Conservation (phyloP, 2,888 invertebrate genomes). For the Macrophya alboannulata region DNA sequence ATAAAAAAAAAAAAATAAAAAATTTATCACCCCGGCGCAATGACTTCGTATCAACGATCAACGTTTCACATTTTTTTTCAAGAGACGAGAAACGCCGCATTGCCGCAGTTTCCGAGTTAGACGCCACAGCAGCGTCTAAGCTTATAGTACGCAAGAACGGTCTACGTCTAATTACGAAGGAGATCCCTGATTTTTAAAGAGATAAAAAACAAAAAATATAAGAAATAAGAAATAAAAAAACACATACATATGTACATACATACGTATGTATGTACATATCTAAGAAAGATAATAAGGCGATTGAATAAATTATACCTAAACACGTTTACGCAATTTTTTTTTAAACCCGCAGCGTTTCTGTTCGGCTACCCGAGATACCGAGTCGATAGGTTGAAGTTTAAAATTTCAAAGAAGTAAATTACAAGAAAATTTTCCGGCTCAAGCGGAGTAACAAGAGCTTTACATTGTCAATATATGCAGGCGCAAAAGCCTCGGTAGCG, state of each 20-base stretch:
- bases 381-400: background rate
- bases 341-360: constrained; percentile 10
- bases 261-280: background rate
- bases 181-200: constrained; percentile 32
- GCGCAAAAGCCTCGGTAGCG: constrained; percentile 50
- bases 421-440: constrained; percentile 32
- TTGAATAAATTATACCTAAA: constrained; percentile 46
- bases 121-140: constrained; percentile 13
- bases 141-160: constrained; percentile 18
- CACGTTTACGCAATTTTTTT: constrained; percentile 46
- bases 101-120: background rate
- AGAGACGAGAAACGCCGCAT: background rate
- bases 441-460: constrained; percentile 41
- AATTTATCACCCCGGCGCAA: constrained; percentile 42
- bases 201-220: constrained; percentile 33
- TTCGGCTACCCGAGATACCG: background rate
- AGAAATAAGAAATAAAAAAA: constrained; percentile 9
- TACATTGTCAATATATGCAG: constrained; percentile 54
- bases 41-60: constrained; percentile 51
- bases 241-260: background rate
- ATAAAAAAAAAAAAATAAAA: constrained; percentile 35
- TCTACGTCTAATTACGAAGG: constrained; percentile 45
- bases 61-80: constrained; percentile 45
- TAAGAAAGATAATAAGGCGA: constrained; percentile 46
- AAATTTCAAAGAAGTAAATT: constrained; percentile 16